Conservation (phyloP, 2,113 vertebrate genomes). For the Donacobius atricapilla region DNA sequence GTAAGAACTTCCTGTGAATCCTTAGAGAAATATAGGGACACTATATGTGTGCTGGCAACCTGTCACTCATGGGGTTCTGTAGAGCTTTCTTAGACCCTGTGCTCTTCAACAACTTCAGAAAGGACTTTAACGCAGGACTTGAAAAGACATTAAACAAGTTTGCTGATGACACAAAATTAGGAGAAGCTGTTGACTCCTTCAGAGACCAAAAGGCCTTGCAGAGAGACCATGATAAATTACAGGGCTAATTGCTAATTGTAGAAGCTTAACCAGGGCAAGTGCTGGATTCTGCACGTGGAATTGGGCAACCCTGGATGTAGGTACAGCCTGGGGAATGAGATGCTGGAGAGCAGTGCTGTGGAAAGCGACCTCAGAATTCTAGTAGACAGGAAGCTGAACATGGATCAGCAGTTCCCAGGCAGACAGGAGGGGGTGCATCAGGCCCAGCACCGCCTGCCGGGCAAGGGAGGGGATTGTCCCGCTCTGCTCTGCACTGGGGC, state of each 20-base stretch:
- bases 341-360: neutral
- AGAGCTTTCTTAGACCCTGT: neutral
- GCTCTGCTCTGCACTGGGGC: accelerated
- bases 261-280: neutral
- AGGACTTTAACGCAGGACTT: accelerated
- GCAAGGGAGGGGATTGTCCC: neutral
- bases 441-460: accelerated
- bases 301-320: neutral
- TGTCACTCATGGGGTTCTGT: accelerated
- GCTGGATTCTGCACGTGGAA: neutral
- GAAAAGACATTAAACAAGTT: neutral
- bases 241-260: neutral
- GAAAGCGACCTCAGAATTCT: neutral
- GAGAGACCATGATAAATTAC: neutral
- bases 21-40: neutral
- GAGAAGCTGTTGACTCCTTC: neutral
- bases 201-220: neutral
- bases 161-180: neutral
- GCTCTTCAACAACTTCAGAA: neutral
- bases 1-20: neutral
- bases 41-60: neutral
- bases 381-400: neutral
- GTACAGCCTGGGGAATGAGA: neutral
- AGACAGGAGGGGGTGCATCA: accelerated
- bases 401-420: neutral